phyloP scores from a whole-genome alignment of 1,140 invertebrate species.

The Macrobrachium nipponense region DNA sequence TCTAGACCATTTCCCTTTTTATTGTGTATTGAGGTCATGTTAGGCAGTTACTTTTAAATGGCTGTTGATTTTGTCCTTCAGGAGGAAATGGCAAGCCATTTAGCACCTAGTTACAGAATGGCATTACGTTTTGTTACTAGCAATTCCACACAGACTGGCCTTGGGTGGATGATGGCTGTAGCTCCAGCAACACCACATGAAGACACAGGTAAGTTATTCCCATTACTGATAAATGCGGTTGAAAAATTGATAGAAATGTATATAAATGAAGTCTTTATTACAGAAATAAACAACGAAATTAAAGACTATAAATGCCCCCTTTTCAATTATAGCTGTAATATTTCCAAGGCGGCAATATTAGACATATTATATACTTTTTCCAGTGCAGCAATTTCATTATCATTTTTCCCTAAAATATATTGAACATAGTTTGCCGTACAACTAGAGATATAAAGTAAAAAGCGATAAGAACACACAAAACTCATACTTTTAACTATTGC shows the following conservation, averaged over 20 bases:
- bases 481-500: too few species aligned
- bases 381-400: too few species aligned
- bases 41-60: too few species aligned
- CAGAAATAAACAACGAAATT: not conserved
- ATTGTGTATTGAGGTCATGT: not conserved
- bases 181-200: not conserved
- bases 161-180: constrained; percentile 25
- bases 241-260: not conserved
- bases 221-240: not conserved
- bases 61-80: not conserved
- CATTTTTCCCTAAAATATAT: too few species aligned
- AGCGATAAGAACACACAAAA: too few species aligned
- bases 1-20: not conserved
- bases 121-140: constrained; percentile 75
- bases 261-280: not conserved
- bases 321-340: too few species aligned
- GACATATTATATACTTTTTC: too few species aligned
- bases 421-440: too few species aligned
- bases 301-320: too few species aligned
- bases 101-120: constrained; percentile 72
- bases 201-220: constrained; percentile 6
- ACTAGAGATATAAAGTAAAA: too few species aligned
- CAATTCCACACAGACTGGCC: constrained; percentile 71
- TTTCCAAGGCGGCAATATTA: too few species aligned
- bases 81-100: constrained; percentile 73